A percentile compares a stretch with the other conserved stretches of the same genome.
These are phyloP conservation scores for Alviniconcha strummeri DNA, from an alignment of 2,888 invertebrate genomes.

Conservation along the genomic window DNA sequence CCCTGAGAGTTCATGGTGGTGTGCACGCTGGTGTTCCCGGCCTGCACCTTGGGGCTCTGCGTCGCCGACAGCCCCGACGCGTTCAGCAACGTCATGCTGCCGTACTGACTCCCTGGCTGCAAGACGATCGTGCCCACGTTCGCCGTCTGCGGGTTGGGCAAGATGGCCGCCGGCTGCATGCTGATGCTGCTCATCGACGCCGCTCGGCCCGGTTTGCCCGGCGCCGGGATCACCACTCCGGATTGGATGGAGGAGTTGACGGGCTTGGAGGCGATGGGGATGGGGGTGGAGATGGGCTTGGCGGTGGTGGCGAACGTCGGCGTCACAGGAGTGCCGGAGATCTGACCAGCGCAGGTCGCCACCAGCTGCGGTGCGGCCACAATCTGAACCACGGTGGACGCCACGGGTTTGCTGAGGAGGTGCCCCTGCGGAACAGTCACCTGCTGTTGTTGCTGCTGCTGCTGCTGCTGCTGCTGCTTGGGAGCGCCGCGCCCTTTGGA, in stretches of 20 bases:
- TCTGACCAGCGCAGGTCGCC: slow-evolving; percentile 42
- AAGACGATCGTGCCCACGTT: slow-evolving; percentile 41
- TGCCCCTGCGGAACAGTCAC: slow-evolving; percentile 27
- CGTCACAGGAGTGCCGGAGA: slow-evolving; percentile 46
- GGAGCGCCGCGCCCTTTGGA: slow-evolving; percentile 31
- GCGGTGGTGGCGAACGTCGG: slow-evolving; percentile 63
- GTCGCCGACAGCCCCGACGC: slow-evolving; percentile 29
- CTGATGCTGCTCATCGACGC: slow-evolving; percentile 29
- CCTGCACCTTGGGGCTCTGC: neutral
- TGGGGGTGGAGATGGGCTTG: slow-evolving; percentile 65
- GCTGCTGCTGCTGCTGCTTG: slow-evolving; percentile 19
- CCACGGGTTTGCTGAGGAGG: slow-evolving; percentile 24
- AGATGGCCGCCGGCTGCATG: slow-evolving; percentile 36
- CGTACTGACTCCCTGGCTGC: slow-evolving; percentile 38
- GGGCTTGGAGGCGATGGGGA: slow-evolving; percentile 67
- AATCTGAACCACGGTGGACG: slow-evolving; percentile 34
- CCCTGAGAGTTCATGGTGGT: slow-evolving; percentile 42
- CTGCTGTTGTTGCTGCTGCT: slow-evolving; percentile 23
- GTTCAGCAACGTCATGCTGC: slow-evolving; percentile 37
- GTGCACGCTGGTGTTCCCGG: slow-evolving; percentile 30
- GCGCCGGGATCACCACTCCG: slow-evolving; percentile 21
- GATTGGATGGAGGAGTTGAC: slow-evolving; percentile 32
- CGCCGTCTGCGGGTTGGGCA: slow-evolving; percentile 31
- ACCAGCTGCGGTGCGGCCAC: slow-evolving; percentile 39
- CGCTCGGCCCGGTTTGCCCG: slow-evolving; percentile 21